Conservation (phyloP, 64 coral and sea anemone species). For the Trachythela sp. region DNA sequence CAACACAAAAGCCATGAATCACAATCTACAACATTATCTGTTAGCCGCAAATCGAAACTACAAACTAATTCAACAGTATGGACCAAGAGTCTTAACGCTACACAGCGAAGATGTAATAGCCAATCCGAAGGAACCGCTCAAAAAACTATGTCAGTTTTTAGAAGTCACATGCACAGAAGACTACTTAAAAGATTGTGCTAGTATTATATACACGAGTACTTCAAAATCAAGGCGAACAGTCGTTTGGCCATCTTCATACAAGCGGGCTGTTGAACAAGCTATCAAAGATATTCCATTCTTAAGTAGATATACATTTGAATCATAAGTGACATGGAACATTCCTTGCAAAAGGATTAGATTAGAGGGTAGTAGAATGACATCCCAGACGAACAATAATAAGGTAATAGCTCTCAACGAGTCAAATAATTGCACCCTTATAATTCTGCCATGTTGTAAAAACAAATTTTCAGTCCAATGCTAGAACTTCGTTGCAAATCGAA, state of each 20-base stretch:
- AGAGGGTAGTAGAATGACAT: too few species aligned
- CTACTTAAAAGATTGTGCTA: constrained; percentile 65
- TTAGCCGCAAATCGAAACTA: constrained; percentile 22
- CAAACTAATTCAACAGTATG: not conserved
- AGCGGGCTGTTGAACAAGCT: constrained; percentile 37
- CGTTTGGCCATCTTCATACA: constrained; percentile 51
- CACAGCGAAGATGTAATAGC: constrained; percentile 60
- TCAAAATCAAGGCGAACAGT: constrained; percentile 54
- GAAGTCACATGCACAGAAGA: constrained; percentile 46
- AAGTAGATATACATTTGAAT: constrained; percentile 52
- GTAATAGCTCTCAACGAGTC: too few species aligned
- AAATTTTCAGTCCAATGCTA: not conserved
- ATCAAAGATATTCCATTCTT: constrained; percentile 43
- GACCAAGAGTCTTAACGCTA: constrained; percentile 33
- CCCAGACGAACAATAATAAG: too few species aligned
- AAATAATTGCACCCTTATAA: too few species aligned
- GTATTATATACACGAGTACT: constrained; percentile 52
- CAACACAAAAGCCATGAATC: not conserved
- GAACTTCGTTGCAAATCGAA: too few species aligned
- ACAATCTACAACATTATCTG: not conserved
- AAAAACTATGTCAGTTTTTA: constrained; percentile 60
- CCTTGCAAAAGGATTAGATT: too few species aligned
- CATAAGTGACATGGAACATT: not conserved
- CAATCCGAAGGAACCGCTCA: constrained; percentile 29
- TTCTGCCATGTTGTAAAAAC: not conserved